Evolutionary conservation across 2,888 invertebrate species (phyloP).

Genomic region (Fragum sueziense): DNA sequence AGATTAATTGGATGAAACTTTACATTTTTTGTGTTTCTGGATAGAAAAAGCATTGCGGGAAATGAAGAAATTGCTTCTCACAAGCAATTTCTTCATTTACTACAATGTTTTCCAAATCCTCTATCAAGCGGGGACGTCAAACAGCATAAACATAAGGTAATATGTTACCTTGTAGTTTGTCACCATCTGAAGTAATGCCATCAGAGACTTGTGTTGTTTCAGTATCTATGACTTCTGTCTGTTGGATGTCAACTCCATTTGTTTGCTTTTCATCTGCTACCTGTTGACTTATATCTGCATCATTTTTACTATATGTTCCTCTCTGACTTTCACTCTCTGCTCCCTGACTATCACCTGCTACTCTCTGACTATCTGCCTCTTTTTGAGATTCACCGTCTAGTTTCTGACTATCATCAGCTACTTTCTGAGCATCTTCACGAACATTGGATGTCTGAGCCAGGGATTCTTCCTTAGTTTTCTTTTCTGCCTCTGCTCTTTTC

Average conservation of each 20-base stretch:
- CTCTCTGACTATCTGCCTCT: background rate
- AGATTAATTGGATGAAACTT: background rate
- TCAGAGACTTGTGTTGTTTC: background rate
- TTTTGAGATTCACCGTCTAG: background rate
- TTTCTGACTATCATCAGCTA: background rate
- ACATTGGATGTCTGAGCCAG: conserved; percentile 3
- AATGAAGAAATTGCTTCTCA: too few relatives aligned
- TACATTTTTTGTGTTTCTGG: too few relatives aligned
- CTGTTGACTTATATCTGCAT: background rate
- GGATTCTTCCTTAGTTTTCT: conserved; percentile 13
- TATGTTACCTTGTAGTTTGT: background rate
- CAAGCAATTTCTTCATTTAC: too few relatives aligned
- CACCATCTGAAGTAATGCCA: background rate
- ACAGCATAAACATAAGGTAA: background rate
- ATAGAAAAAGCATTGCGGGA: too few relatives aligned
- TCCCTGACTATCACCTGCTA: background rate
- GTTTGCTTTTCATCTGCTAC: background rate
- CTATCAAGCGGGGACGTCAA: background rate
- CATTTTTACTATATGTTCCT: background rate
- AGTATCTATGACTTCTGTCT: background rate
- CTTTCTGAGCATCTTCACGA: background rate
- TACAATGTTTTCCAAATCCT: background rate
- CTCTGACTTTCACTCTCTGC: background rate
- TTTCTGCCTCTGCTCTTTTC: conserved; percentile 31
- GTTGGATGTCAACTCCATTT: background rate